Percentiles rank a stretch among this genome's conserved stretches.
Evolutionary conservation across 2,113 vertebrate genomes (phyloP).

Genomic region (Paracanthobrama guichenoti): DNA sequence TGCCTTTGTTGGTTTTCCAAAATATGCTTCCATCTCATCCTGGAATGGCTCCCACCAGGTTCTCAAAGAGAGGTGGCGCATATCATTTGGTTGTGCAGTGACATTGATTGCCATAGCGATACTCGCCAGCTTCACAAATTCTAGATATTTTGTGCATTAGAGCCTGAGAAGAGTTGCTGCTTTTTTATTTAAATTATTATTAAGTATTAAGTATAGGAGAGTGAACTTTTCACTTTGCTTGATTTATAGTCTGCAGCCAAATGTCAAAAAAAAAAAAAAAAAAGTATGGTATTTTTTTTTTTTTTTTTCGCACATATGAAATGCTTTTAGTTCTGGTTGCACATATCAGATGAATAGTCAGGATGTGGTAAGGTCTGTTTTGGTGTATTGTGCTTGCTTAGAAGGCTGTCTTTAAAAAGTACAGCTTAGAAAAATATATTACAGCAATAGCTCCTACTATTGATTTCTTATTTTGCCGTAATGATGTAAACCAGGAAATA

Average conservation of each 20-base stretch:
- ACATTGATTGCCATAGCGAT: constrained; percentile 33
- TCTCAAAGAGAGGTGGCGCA: constrained; percentile 74
- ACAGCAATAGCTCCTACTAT: neutral
- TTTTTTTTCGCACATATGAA: neutral
- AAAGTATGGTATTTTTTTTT: too few relatives aligned
- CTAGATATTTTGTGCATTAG: constrained; percentile 18
- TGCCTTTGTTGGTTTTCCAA: constrained; percentile 84
- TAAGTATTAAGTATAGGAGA: neutral
- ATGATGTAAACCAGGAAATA: neutral
- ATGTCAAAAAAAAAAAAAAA: neutral
- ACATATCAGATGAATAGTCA: neutral
- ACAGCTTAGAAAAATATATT: too few relatives aligned
- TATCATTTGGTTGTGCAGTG: constrained; percentile 57
- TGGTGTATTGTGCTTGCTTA: neutral
- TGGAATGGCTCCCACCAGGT: constrained; percentile 72
- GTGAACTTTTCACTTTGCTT: neutral
- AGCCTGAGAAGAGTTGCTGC: constrained; percentile 31
- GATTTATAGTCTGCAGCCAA: neutral
- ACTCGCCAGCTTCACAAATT: constrained; percentile 11
- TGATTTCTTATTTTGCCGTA: neutral
- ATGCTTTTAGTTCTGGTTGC: neutral
- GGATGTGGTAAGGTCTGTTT: constrained; percentile 9
- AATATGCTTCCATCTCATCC: constrained; percentile 81
- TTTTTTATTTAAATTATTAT: constrained; percentile 7
- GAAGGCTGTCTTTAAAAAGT: too few relatives aligned